Percentiles rank a stretch among this genome's conserved stretches.
These are phyloP conservation scores for Forbesichthys agassizii DNA, from an alignment of 2,113 vertebrate species.

Conservation along the genomic window DNA sequence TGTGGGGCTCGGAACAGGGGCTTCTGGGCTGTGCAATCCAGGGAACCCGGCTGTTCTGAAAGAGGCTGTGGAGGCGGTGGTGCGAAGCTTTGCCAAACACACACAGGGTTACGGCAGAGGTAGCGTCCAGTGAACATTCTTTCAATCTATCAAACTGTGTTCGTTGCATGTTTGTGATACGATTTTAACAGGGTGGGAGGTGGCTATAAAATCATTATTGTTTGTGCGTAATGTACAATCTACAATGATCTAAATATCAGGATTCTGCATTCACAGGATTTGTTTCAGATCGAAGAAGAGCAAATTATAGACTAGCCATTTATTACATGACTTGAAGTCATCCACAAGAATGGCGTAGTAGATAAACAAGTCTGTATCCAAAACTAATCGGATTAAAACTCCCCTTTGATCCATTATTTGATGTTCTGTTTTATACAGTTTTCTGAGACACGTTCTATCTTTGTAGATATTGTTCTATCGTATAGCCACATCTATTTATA, in stretches of 20 bases:
- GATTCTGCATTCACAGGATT: no score
- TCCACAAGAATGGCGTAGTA: not conserved
- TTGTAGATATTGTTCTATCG: no score
- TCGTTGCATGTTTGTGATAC: not conserved
- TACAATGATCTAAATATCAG: no score
- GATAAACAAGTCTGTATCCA: constrained; percentile 24
- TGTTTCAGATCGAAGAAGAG: no score
- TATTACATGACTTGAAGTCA: no score
- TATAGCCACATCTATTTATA: no score
- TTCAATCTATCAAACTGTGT: not conserved
- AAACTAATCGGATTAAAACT: constrained; percentile 56
- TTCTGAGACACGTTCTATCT: no score
- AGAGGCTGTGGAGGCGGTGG: constrained; percentile 95
- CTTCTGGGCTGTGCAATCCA: constrained; percentile 70
- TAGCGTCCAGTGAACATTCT: constrained; percentile 59
- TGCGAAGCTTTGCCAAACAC: constrained; percentile 95
- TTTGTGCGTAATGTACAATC: not conserved
- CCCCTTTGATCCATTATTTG: no score
- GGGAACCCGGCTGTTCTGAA: constrained; percentile 89
- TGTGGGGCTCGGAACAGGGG: constrained; percentile 71
- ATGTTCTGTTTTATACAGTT: no score
- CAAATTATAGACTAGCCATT: no score
- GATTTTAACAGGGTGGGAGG: not conserved
- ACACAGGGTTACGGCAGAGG: constrained; percentile 95
- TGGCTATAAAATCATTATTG: not conserved